phyloP scores from a whole-genome alignment of 2,797 vertebrate species.

The Helarctos malayanus region DNA sequence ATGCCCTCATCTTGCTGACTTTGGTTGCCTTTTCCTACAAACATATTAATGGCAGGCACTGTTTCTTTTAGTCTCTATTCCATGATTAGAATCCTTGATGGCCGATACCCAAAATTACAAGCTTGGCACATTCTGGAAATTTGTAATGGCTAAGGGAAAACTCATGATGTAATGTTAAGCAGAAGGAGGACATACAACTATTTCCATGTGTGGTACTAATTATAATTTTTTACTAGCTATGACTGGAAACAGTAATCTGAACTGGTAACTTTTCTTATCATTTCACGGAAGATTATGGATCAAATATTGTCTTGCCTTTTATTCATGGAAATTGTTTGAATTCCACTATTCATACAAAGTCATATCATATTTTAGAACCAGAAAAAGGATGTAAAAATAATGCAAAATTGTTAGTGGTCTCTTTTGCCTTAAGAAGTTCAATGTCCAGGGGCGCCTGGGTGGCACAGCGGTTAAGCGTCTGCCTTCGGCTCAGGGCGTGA shows the following conservation, averaged over 20 bases:
- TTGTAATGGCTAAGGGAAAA: conserved; percentile 53
- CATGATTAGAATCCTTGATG: conserved; percentile 18
- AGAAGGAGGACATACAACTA: conserved; percentile 22
- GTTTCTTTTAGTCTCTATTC: neutral
- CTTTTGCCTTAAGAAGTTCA: conserved; percentile 34
- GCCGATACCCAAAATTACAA: conserved; percentile 10
- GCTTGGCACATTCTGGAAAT: conserved; percentile 55
- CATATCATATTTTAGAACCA: neutral
- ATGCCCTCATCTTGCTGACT: neutral
- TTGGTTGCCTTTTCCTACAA: neutral
- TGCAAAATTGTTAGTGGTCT: neutral
- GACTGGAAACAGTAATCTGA: conserved; percentile 10
- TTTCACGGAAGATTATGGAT: neutral
- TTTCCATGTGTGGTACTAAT: conserved; percentile 67
- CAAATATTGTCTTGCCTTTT: conserved; percentile 17
- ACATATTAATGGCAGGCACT: neutral
- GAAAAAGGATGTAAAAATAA: conserved; percentile 36
- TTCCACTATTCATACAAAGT: neutral
- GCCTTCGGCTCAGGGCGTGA: no score
- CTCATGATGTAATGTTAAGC: conserved; percentile 67
- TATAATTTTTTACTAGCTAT: conserved; percentile 9
- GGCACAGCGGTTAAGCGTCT: no score
- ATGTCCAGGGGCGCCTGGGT: neutral
- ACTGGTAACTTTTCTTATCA: conserved; percentile 25
- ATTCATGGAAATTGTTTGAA: conserved; percentile 21